Base-by-base conservation (phyloP, 2,888 invertebrate species). In the Dexiosoma caninum region DNA sequence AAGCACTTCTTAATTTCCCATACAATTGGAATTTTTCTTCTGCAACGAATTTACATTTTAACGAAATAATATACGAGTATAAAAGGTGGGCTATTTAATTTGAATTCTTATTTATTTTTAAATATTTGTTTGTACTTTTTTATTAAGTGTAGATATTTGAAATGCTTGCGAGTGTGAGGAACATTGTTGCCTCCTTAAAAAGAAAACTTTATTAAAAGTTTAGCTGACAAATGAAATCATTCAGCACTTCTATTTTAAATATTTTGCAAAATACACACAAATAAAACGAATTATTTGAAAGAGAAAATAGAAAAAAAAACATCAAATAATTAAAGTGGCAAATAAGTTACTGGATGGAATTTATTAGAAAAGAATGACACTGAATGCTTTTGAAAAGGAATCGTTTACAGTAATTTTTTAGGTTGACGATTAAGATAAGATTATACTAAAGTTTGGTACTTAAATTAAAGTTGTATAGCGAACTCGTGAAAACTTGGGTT, bases 191-290 rank as follows among this genome's bases (percentile, higher is more conserved):
- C 64, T 7, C 42, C n/a, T 44, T 16, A n/a, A n/a, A n/a, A n/a
- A 40, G 21, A 55, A 55, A 55, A 60, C 16, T 42, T 19, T 57
- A 42, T 51, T 62, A 51, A 74, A 30, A 59, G 42, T 60, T 37
- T 46, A 21, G 59, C 70, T 60, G 79, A 70, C 79, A 66, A 37
- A 53, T 60, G 30, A 27, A 46, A 59, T 80, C 75, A 32, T 19
- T 80, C 70, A 75, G 53, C 70, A 53, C 70, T 42, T 55, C 53
- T 30, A 40, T 30, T 30, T 55, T 12, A 55, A 64, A 72, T 64
- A 35, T 51, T 44, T 42, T 62, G 40, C 7, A 32, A 19, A 27
- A 6, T 7, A 9, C 3, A 30, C 3, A 9, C 3, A 30, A 23
- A 35, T 2, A 21, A 62, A 60, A 19, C n/a, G 3, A 7, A 14